Evolutionary conservation across 1,140 invertebrate genomes (phyloP).

Genomic region (Globodera rostochiensis): DNA sequence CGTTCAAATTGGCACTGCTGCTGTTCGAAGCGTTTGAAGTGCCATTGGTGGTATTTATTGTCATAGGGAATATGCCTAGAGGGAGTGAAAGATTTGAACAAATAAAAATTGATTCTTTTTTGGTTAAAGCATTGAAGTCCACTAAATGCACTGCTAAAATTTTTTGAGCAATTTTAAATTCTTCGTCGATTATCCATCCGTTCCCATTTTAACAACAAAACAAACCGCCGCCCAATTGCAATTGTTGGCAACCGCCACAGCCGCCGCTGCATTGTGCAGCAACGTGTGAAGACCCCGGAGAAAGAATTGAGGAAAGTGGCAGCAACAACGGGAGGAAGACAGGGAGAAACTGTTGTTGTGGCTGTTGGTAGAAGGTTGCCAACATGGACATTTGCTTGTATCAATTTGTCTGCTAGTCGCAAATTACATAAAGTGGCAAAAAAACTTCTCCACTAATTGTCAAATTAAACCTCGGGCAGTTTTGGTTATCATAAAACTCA

Average conservation of each 20-base stretch:
- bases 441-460: too few relatives aligned
- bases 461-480: too few relatives aligned
- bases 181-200: neutral
- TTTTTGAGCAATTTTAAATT: neutral
- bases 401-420: too few relatives aligned
- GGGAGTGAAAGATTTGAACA: neutral
- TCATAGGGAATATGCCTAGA: neutral
- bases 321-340: neutral
- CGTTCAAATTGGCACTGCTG: neutral
- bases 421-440: too few relatives aligned
- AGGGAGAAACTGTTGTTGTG: neutral
- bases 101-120: neutral
- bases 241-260: conserved; percentile 1
- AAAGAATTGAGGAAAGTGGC: neutral
- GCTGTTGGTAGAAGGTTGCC: neutral
- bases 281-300: neutral
- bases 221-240: neutral
- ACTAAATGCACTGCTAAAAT: neutral
- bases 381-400: neutral
- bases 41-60: neutral
- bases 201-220: neutral
- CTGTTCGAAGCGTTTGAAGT: conserved; percentile 1
- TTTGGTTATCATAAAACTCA: too few relatives aligned
- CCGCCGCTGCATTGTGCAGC: conserved; percentile 14
- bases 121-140: too few relatives aligned